Conservation (phyloP, 2,797 vertebrate genomes). For the Catharus ustulatus region DNA sequence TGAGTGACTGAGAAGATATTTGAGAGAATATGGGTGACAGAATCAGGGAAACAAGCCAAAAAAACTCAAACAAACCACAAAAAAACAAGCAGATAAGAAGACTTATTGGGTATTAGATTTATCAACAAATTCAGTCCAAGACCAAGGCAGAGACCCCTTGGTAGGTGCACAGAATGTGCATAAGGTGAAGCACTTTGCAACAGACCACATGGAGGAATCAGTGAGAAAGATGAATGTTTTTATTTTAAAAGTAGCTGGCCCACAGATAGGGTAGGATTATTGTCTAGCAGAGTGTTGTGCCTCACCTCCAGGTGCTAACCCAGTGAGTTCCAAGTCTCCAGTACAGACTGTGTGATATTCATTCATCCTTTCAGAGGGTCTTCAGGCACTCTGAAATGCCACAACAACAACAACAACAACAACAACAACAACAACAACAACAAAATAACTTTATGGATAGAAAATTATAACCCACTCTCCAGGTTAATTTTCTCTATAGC, state of each 20-base stretch:
- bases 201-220: not conserved
- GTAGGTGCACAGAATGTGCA: not conserved
- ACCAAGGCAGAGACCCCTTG: not conserved
- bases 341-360: not conserved
- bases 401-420: not conserved
- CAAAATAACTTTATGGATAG: not conserved
- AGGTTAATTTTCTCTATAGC: not conserved
- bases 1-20: not conserved
- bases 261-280: not conserved
- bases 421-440: not conserved
- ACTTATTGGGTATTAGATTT: not conserved
- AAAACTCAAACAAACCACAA: not conserved
- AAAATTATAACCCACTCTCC: not conserved
- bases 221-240: accelerated
- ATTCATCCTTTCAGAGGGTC: not conserved
- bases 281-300: accelerated
- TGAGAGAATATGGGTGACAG: not conserved
- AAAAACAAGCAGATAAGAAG: not conserved
- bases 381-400: not conserved
- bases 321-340: not conserved
- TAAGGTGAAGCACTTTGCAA: not conserved
- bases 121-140: not conserved
- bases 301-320: not conserved
- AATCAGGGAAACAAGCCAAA: not conserved
- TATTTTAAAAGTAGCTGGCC: not conserved